phyloP scores from a whole-genome alignment of 2,888 invertebrate genomes.

The Seira sanloemensis region DNA sequence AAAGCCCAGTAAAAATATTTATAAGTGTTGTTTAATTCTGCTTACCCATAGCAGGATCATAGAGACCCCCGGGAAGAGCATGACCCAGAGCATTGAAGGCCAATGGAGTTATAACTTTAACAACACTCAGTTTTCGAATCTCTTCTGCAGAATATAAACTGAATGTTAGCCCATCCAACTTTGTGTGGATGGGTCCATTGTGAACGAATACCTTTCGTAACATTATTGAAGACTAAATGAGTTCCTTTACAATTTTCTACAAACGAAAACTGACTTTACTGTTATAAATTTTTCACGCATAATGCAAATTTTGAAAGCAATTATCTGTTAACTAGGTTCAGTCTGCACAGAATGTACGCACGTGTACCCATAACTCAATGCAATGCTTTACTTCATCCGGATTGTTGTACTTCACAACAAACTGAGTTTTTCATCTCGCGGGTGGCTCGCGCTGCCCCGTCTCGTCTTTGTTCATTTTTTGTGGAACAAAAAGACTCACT shows the following conservation, averaged over 20 bases:
- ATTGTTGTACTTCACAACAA: not conserved
- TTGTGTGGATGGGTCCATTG: conserved; percentile 61
- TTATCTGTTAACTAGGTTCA: too few species aligned
- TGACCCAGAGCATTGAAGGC: conserved; percentile 90
- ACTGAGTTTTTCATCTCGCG: not conserved
- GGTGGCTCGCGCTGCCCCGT: not conserved
- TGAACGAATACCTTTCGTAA: conserved; percentile 62
- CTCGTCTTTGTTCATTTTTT: not conserved
- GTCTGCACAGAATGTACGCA: too few species aligned
- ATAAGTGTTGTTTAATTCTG: not conserved
- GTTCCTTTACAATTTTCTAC: too few species aligned
- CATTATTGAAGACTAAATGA: too few species aligned
- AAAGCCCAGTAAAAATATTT: not conserved
- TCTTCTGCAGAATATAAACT: conserved; percentile 86
- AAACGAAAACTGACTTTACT: too few species aligned
- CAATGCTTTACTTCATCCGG: not conserved
- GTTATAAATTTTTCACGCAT: too few species aligned
- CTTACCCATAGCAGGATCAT: conserved; percentile 89
- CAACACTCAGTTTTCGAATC: conserved; percentile 86
- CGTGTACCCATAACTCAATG: not conserved
- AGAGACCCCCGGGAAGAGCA: conserved; percentile 89
- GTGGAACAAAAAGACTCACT: not conserved
- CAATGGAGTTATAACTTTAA: conserved; percentile 85
- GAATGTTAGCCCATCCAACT: conserved; percentile 77
- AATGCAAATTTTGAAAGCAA: too few species aligned